These are phyloP conservation scores for Moxostoma hubbsi DNA, from an alignment of 2,797 vertebrate species.

Conservation along the genomic window DNA sequence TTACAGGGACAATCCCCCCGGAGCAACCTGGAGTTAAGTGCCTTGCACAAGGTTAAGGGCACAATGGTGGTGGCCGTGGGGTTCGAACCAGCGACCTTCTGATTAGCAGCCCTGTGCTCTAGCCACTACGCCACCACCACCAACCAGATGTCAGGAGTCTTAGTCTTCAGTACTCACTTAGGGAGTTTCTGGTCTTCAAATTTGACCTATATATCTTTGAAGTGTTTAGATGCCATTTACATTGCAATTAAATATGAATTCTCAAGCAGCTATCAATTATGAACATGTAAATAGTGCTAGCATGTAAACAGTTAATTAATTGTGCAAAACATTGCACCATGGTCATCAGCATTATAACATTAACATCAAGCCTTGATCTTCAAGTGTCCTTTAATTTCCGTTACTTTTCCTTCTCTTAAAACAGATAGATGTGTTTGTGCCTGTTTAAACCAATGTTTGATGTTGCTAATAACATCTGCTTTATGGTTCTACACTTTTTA, in stretches of 20 bases:
- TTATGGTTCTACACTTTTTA: not conserved
- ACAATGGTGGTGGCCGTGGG: too few species aligned
- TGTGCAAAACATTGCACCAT: not conserved
- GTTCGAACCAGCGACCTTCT: too few species aligned
- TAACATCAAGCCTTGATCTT: conserved; percentile 10
- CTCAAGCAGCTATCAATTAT: conserved; percentile 75
- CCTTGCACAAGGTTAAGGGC: too few species aligned
- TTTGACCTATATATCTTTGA: not conserved
- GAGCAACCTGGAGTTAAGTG: too few species aligned
- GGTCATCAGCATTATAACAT: conserved; percentile 15
- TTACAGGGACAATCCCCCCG: too few species aligned
- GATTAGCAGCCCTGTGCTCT: too few species aligned
- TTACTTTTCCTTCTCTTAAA: not conserved
- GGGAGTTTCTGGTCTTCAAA: conserved; percentile 58
- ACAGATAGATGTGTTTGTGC: conserved; percentile 13
- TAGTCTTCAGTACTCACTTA: conserved; percentile 29
- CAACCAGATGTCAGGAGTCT: too few species aligned
- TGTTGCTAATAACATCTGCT: not conserved
- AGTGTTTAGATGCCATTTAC: not conserved
- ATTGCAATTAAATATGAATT: not conserved
- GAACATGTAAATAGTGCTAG: conserved; percentile 73
- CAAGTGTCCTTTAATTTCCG: conserved; percentile 31
- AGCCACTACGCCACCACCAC: too few species aligned
- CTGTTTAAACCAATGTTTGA: not conserved
- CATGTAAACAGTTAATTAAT: conserved; percentile 3